phyloP scores from a whole-genome alignment of 2,797 vertebrate species.

The Liasis olivaceus region DNA sequence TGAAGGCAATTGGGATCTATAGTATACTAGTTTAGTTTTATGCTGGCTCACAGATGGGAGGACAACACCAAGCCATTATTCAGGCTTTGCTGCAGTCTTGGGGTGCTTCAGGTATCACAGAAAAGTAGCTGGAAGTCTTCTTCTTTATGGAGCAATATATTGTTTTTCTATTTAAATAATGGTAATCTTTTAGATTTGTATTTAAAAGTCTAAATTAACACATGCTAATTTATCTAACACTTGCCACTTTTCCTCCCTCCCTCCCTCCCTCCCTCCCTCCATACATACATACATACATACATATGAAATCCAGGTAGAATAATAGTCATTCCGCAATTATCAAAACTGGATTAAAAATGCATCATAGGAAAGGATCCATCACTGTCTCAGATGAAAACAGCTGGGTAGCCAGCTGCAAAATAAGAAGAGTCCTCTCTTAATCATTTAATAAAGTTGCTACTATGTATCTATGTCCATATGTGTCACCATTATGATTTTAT shows the following conservation, averaged over 20 bases:
- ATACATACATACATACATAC: background rate
- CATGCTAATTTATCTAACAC: background rate
- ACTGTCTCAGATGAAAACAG: background rate
- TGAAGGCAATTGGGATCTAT: background rate
- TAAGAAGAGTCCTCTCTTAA: background rate
- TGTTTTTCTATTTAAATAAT: background rate
- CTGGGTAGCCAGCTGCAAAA: background rate
- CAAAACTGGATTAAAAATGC: background rate
- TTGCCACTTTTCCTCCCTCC: background rate
- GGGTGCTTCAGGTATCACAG: background rate
- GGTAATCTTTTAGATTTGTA: background rate
- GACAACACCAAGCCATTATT: background rate
- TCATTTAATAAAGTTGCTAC: background rate
- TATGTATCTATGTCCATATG: background rate
- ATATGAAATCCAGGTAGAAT: background rate
- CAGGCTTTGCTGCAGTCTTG: background rate
- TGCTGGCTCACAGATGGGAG: background rate
- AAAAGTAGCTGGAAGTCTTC: background rate
- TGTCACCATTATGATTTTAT: background rate
- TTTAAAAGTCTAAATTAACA: background rate
- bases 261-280: background rate
- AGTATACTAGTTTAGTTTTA: background rate
- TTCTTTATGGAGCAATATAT: background rate
- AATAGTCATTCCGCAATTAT: background rate
- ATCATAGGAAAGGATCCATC: background rate